These are phyloP conservation scores for Apamea crenata DNA, from an alignment of 2,888 invertebrate genomes.

Conservation along the genomic window DNA sequence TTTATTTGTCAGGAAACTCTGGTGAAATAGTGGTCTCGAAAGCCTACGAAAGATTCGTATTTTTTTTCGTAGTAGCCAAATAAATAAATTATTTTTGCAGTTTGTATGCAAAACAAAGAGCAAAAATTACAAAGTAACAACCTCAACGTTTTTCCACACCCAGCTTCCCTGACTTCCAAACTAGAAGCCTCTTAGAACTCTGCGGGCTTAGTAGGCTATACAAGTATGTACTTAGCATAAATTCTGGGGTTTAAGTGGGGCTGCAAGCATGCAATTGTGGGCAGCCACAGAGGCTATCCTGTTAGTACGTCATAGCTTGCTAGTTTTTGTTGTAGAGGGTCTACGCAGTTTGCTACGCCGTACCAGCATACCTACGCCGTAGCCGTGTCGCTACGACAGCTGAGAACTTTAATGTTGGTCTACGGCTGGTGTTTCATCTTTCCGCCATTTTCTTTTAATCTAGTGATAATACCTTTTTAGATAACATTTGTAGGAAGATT, in stretches of 20 bases:
- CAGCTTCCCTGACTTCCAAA: constrained; percentile 5
- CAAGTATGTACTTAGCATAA: constrained; percentile 36
- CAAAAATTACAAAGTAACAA: neutral
- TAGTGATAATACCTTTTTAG: neutral
- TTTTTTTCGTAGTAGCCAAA: neutral
- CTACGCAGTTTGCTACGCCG: constrained; percentile 35
- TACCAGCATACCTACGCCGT: constrained; percentile 23
- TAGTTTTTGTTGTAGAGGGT: neutral
- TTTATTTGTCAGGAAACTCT: neutral
- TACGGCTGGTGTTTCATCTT: neutral
- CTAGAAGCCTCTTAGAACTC: constrained; percentile 25
- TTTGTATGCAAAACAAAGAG: neutral
- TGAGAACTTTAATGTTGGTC: neutral
- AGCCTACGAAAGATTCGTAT: neutral
- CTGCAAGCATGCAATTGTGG: constrained; percentile 39
- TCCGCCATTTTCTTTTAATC: neutral
- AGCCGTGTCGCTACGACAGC: constrained; percentile 1
- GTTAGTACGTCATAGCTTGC: constrained; percentile 9
- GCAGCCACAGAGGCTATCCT: constrained; percentile 1
- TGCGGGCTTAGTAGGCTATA: constrained; percentile 15
- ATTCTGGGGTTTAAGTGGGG: constrained; percentile 34
- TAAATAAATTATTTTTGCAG: neutral
- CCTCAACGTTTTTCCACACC: neutral
- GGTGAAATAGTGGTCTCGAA: neutral
- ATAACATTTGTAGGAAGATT: neutral